Conservation (phyloP, 1,140 invertebrate species). For the Drosophila ohnishii region DNA sequence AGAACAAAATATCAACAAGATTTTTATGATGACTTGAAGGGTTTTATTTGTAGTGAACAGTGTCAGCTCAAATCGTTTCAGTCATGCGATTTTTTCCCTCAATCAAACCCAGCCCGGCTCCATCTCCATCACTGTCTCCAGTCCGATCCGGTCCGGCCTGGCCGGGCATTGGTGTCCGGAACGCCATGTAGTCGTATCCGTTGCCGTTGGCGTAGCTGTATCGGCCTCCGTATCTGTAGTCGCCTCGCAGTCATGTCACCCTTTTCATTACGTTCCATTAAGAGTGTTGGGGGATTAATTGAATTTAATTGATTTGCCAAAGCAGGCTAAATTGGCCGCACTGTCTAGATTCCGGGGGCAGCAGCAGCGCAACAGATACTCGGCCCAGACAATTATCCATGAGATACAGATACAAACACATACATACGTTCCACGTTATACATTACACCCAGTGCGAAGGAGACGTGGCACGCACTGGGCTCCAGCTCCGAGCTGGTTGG, state of each 20-base stretch:
- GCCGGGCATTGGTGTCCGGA: conserved; percentile 55
- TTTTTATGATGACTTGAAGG: neutral
- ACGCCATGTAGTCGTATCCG: conserved; percentile 77
- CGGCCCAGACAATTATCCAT: conserved; percentile 60
- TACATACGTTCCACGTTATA: conserved; percentile 22
- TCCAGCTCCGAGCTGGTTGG: conserved; percentile 33
- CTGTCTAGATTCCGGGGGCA: conserved; percentile 76
- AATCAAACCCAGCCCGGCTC: conserved; percentile 29
- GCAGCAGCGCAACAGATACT: conserved; percentile 59
- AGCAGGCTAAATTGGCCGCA: conserved; percentile 83
- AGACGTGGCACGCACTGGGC: conserved; percentile 43
- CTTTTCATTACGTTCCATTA: conserved; percentile 83
- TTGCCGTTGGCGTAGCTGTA: conserved; percentile 43
- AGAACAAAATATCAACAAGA: neutral
- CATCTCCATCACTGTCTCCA: conserved; percentile 22
- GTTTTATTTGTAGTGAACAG: conserved; percentile 31
- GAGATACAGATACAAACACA: conserved; percentile 34
- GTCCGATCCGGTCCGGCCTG: conserved; percentile 33
- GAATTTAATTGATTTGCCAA: conserved; percentile 83
- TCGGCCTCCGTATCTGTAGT: conserved; percentile 37
- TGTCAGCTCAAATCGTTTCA: conserved; percentile 71
- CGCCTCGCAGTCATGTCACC: conserved; percentile 78
- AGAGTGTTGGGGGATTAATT: conserved; percentile 83
- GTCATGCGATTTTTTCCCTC: conserved; percentile 68
- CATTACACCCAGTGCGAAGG: conserved; percentile 50